Base-by-base conservation (phyloP, 2,113 vertebrate species). In the Anas platyrhynchos region DNA sequence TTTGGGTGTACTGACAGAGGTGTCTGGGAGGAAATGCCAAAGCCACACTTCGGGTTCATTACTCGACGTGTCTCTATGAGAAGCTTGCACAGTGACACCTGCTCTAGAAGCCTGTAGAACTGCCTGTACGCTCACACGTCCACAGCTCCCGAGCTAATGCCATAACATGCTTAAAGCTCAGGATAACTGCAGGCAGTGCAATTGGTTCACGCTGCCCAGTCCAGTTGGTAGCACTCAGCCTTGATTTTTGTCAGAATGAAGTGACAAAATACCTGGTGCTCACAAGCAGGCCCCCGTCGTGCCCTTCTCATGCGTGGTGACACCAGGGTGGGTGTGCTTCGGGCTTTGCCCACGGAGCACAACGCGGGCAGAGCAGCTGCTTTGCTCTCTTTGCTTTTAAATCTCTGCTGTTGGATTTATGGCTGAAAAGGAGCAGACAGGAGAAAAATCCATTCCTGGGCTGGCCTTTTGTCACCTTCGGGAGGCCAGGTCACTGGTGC, bases 241-340 rank as follows among this genome's bases (percentile, higher is more conserved):
- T 11, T 36, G 50, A 13, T 52, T 16, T 32, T 43, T 32, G 29
- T 41, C 69, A 13, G 50, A 9, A 22, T 13, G 15, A 3, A 29
- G 16, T 7, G 59, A 16, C 7, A 9, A 46, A 11, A 58, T 0
- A 15, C 18, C 16, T 3, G 6, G 23, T 1, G 32, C 14, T 46
- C 11, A 22, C 12, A 3, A 3, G 11, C 11, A 7, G 52, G 29
- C 29, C 36, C 46, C 65, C 22, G 4, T 29, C 23, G 52, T 31
- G 50, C 17, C 41, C 31, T 21, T 18, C 2, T 21, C 7, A 0
- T 1, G 1, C 11, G 38, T 16, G 67, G 68, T 16, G n/a, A 5
- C 11, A 7, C 6, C 1, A 1, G 62, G 31, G 9, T 4, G 27
- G 36, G 3, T 2, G 16, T 29, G 2, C 15, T 0, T 3, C 5